These are phyloP conservation scores for Perdix hodgsoniae DNA, from an alignment of 2,797 vertebrate species.

Conservation along the genomic window DNA sequence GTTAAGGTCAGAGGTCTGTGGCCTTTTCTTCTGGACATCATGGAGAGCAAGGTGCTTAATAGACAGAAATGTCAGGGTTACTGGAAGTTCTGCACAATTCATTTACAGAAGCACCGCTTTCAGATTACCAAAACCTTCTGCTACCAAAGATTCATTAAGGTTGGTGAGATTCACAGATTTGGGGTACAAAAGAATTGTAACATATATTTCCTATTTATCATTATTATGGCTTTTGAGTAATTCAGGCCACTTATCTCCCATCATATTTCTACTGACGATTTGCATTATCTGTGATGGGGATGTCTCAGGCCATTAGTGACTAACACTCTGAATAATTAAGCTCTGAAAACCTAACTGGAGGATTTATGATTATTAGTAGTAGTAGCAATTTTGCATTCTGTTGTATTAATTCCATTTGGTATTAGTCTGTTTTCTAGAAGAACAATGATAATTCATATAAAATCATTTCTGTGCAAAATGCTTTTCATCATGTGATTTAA, in stretches of 20 bases:
- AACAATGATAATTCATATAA: neutral
- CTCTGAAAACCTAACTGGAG: slow-evolving; percentile 71
- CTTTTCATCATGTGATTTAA: slow-evolving; percentile 65
- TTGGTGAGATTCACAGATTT: neutral
- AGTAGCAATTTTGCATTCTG: slow-evolving; percentile 66
- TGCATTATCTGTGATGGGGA: slow-evolving; percentile 64
- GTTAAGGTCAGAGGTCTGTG: neutral
- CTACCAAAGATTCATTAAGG: neutral
- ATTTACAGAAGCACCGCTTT: neutral
- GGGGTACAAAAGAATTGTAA: neutral
- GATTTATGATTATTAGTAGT: slow-evolving; percentile 66
- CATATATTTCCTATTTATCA: slow-evolving; percentile 38
- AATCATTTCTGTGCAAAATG: neutral
- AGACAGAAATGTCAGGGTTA: neutral
- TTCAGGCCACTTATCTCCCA: slow-evolving; percentile 42
- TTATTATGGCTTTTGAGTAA: neutral
- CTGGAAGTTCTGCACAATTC: neutral
- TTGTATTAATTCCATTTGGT: slow-evolving; percentile 36
- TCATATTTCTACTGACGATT: slow-evolving; percentile 17
- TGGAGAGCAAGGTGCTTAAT: neutral
- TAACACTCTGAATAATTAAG: slow-evolving; percentile 79
- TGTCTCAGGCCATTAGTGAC: slow-evolving; percentile 79
- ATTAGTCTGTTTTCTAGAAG: slow-evolving; percentile 14
- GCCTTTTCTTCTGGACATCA: neutral
- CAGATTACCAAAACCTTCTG: neutral